Percentiles rank a stretch among this genome's conserved stretches.
Evolutionary conservation across 2,113 vertebrate genomes (phyloP).

Genomic region (Anser cygnoides): DNA sequence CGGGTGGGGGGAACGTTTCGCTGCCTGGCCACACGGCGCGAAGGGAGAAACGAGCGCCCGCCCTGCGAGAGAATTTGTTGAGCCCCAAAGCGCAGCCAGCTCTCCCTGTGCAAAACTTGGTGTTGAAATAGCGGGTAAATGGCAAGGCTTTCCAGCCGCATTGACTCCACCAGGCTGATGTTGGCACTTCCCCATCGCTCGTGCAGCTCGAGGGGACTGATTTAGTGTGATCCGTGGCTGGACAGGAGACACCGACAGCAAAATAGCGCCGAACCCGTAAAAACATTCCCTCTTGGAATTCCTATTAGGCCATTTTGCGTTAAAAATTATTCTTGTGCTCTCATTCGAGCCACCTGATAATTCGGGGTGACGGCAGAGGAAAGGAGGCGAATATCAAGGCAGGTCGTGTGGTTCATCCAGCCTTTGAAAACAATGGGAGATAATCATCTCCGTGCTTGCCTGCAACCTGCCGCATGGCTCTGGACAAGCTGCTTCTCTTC

Average conservation of each 20-base stretch:
- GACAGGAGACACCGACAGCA: neutral
- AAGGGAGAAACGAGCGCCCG: neutral
- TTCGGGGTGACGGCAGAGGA: neutral
- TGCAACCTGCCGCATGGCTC: neutral
- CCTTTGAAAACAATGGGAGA: neutral
- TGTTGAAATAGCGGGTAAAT: neutral
- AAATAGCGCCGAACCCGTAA: neutral
- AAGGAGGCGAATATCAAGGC: neutral
- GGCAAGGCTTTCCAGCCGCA: neutral
- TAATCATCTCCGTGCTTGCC: neutral
- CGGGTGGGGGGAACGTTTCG: neutral
- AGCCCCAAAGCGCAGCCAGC: neutral
- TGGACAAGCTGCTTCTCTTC: neutral
- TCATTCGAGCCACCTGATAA: neutral
- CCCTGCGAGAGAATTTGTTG: neutral
- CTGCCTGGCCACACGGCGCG: neutral
- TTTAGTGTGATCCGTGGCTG: neutral
- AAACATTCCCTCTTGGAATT: neutral
- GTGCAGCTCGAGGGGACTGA: neutral
- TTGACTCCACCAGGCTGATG: neutral
- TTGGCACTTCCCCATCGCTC: rapidly evolving
- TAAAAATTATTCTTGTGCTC: neutral
- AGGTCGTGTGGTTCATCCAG: neutral
- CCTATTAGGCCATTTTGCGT: neutral
- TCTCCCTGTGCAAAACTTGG: neutral